Evolutionary conservation across 2,797 vertebrate species (phyloP), one percentile per base, ranked within the genome.

Genomic region (Falco naumanni): DNA sequence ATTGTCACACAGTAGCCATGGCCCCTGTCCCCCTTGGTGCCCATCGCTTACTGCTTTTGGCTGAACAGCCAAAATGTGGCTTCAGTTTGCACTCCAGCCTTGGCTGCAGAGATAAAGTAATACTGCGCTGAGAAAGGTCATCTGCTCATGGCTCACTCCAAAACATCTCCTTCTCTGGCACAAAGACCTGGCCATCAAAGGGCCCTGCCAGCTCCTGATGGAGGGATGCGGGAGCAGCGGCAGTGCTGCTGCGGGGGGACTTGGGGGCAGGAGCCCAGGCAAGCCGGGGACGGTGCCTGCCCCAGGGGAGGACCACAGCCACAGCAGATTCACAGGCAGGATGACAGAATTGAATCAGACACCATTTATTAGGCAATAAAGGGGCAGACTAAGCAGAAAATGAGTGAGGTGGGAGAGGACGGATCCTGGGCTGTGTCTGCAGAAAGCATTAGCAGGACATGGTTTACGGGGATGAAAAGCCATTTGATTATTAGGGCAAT

Each of bases 321-420:
- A 29, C 0, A 0, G 29, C 34, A 66, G 29, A 16, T 48, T 64
- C 15, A 0, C 60, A 22, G 48, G 29, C 6, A 18, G 3, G 53
- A 56, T 71, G 37, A 37, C 60, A 80, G 63, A 83, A 87, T 25
- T 66, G 20, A 84, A 51, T 82, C 72, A 63, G 20, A 82, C 0
- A 5, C 37, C n/a, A 21, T 39, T 90, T 84, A 75, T 86, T 60
- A 82, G 74, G 45, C 41, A 89, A 89, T 61, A 56, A 94, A 74
- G 26, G 34, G 45, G 26, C 56, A 93, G 33, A 74, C 34, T 78
- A 64, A 72, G 41, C 5, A 1, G 86, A 66, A 89, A 89, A 84
- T 4, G 2, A 79, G 61, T 24, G 84, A 82, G 77, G 53, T 88
- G 85, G 74, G 63, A 89, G 70, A 66, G n/a, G 59, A 78, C 20